phyloP scores from a whole-genome alignment of 1,140 invertebrate species.

The Hypsibius dujardini region DNA sequence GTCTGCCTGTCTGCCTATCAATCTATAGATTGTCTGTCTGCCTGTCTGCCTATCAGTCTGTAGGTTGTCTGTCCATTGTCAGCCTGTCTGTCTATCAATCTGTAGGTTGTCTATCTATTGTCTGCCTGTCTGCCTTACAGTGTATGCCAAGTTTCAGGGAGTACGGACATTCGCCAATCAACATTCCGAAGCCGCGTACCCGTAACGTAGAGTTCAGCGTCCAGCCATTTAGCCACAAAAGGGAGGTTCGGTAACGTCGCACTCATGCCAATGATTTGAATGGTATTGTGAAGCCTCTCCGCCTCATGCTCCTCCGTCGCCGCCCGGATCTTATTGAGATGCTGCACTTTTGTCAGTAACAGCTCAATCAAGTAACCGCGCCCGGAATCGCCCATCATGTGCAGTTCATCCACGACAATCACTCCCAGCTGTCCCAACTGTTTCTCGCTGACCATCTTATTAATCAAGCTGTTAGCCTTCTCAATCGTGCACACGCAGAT shows the following conservation, averaged over 20 bases:
- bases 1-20: too few species aligned
- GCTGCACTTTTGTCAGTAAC: slow-evolving; percentile 76
- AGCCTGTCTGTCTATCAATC: too few species aligned
- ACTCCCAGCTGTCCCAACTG: slow-evolving; percentile 54
- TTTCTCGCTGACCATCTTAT: slow-evolving; percentile 55
- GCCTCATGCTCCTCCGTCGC: slow-evolving; percentile 11
- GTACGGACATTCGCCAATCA: too few species aligned
- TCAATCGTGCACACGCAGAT: slow-evolving; percentile 94
- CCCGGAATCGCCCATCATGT: slow-evolving; percentile 70
- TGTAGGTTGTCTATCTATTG: too few species aligned
- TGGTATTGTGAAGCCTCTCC: slow-evolving; percentile 38
- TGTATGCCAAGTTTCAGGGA: too few species aligned
- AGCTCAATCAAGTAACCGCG: slow-evolving; percentile 86
- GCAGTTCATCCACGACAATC: slow-evolving; percentile 84
- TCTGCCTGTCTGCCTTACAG: too few species aligned
- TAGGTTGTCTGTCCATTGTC: too few species aligned
- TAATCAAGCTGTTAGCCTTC: slow-evolving; percentile 85
- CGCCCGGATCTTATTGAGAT: slow-evolving; percentile 35
- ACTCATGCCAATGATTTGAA: slow-evolving; percentile 92
- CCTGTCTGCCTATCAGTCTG: too few species aligned
- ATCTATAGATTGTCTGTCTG: too few species aligned
- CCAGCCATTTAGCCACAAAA: slow-evolving; percentile 63
- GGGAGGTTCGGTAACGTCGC: slow-evolving; percentile 81
- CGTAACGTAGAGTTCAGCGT: slow-evolving; percentile 65
- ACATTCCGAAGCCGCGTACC: too few species aligned